Evolutionary conservation across 2,797 vertebrate genomes (phyloP), one percentile per base, ranked within the genome.

Genomic region (Sebastes steindachneri): DNA sequence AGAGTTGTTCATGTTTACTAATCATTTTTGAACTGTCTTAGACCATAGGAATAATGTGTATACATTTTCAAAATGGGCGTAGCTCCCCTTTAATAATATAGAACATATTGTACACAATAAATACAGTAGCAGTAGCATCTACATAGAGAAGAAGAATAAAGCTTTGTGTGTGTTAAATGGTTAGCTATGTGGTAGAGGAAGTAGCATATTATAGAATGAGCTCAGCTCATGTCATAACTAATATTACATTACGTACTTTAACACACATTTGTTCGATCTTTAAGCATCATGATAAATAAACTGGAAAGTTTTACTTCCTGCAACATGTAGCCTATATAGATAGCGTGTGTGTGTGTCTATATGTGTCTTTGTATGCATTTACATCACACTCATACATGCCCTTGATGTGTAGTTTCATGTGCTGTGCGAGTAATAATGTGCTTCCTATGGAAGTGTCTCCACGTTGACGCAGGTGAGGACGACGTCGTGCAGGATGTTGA

Each of bases 401-500:
- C 17, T 33, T 63, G 5, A 53, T 14, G 28, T 60, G 67, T 51
- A 21, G 37, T 15, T 41, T 11, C 59, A 15, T 45, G 19, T 19
- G 15, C 62, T 21, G 15, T 1, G 8, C 10, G 19, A 33, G 7
- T 14, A 28, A 7, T 3, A 4, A n/a, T 31, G 28, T 19, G 15
- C 62, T 21, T 65, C 60, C 86, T 87, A 96, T 8, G 96, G 94
- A 37, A 96, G 93, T 0, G 96, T 97, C 84, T 95, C 86, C 1
- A 96, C 88, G 0, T 76, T 75, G 63, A 96, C 90, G 0, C 93
- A 97, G 78, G 87, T 96, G 77, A 99, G 96, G 64, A 89, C 73
- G 26, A 99, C 77, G 54, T 98, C 97, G 0, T 98, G 97, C 4
- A 80, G 76, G 58, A 99, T 96, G 90, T 93, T 93, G 85, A 99